Conservation (phyloP, 2,888 invertebrate genomes). For the Synanthedon vespiformis region DNA sequence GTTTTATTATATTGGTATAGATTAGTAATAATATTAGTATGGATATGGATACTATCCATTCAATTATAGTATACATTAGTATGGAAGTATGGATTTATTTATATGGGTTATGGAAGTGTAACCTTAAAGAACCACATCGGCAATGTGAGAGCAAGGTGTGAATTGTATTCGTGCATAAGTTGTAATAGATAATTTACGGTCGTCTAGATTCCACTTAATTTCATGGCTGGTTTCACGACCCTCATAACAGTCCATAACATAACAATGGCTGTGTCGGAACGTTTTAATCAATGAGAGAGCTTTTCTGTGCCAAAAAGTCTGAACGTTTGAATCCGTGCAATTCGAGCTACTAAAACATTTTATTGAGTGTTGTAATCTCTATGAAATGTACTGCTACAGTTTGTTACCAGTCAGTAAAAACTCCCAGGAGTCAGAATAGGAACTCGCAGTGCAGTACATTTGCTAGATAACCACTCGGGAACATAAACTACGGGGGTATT, state of each 20-base stretch:
- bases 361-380: conserved; percentile 24
- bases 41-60: no score
- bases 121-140: no score
- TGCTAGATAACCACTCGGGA: conserved; percentile 9
- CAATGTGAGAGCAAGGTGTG: no score
- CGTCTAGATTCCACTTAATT: not conserved
- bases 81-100: no score
- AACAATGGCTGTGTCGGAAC: not conserved
- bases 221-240: not conserved
- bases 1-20: no score
- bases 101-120: no score
- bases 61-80: no score
- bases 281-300: not conserved
- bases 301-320: not conserved
- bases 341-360: not conserved
- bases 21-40: no score
- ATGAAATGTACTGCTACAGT: conserved; percentile 25
- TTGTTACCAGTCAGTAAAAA: conserved; percentile 33
- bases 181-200: no score
- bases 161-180: no score
- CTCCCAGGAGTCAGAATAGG: conserved; percentile 17
- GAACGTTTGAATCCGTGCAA: not conserved
- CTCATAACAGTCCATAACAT: not conserved
- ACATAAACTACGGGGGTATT: not conserved
- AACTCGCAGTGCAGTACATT: conserved; percentile 3